Conservation (phyloP, 2,113 vertebrate species). For the Misgurnus anguillicaudatus region DNA sequence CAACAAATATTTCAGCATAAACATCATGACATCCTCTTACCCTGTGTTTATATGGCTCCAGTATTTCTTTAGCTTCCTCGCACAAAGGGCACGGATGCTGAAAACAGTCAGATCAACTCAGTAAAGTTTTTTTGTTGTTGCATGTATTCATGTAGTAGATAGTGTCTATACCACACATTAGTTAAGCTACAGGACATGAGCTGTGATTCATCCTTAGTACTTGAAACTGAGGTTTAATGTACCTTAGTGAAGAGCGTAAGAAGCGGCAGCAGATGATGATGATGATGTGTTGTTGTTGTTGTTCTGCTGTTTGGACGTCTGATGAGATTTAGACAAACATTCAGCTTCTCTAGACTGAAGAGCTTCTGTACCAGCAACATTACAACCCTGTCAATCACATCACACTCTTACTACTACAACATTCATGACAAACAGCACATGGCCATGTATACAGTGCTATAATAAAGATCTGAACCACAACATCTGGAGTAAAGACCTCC, state of each 20-base stretch:
- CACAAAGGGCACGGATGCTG: conserved; percentile 83
- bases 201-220: too few species aligned
- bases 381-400: neutral
- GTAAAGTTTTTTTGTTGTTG: too few species aligned
- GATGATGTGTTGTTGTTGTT: too few species aligned
- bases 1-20: too few species aligned
- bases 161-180: too few species aligned
- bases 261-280: conserved; percentile 68
- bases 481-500: too few species aligned
- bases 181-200: too few species aligned
- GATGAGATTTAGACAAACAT: neutral
- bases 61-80: conserved; percentile 83
- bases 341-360: neutral
- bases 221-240: conserved; percentile 39
- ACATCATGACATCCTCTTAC: neutral
- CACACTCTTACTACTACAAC: too few species aligned
- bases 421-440: too few species aligned
- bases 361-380: neutral
- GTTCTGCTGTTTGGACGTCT: conserved; percentile 4
- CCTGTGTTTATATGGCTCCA: conserved; percentile 75
- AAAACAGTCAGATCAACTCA: conserved; percentile 2
- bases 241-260: conserved; percentile 89
- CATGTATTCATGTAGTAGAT: too few species aligned
- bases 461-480: too few species aligned
- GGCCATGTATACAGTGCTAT: too few species aligned